Conservation (phyloP, 2,888 invertebrate species). For the Microctonus hyperodae region DNA sequence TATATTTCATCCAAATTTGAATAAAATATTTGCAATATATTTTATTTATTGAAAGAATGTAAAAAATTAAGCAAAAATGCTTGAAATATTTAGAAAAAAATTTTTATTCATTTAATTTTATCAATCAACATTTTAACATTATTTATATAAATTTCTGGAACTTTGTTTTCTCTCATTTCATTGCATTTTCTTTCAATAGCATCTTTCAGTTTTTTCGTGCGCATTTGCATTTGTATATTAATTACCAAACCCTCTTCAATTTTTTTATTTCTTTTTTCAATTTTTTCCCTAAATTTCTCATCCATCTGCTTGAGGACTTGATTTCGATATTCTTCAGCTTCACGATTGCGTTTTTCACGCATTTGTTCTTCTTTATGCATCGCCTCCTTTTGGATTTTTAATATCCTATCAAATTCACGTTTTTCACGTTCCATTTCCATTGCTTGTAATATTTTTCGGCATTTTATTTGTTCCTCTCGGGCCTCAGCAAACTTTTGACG, state of each 20-base stretch:
- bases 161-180: conserved; percentile 67
- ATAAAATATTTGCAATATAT: no score
- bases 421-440: conserved; percentile 73
- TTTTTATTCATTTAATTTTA: conserved; percentile 36
- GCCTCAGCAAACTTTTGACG: conserved; percentile 66
- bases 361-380: conserved; percentile 66
- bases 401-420: conserved; percentile 69
- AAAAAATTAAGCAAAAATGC: not conserved
- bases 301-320: conserved; percentile 75
- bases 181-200: conserved; percentile 67
- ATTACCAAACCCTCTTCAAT: conserved; percentile 74
- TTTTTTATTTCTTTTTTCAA: conserved; percentile 68
- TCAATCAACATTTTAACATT: conserved; percentile 60
- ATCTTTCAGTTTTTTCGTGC: conserved; percentile 65
- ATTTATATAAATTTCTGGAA: conserved; percentile 68
- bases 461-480: conserved; percentile 68
- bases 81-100: conserved; percentile 25
- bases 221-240: conserved; percentile 69
- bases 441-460: conserved; percentile 71
- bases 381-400: conserved; percentile 67
- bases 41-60: not conserved
- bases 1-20: no score
- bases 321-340: conserved; percentile 67
- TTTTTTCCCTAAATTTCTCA: conserved; percentile 73
- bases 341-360: conserved; percentile 57